These are phyloP conservation scores for Dallia pectoralis DNA, from an alignment of 2,797 vertebrate species.

Conservation along the genomic window DNA sequence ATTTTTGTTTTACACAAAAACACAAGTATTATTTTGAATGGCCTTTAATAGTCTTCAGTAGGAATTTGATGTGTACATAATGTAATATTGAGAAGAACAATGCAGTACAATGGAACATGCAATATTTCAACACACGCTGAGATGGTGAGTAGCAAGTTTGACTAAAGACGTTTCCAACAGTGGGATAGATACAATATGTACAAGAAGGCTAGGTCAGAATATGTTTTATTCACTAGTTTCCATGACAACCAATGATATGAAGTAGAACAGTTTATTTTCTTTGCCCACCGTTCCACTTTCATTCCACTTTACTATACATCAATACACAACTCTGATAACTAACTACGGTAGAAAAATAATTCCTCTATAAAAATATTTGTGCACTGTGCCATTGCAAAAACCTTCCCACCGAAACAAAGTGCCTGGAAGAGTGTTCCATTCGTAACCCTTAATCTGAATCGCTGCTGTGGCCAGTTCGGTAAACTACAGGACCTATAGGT, in stretches of 20 bases:
- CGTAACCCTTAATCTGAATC: slow-evolving; percentile 23
- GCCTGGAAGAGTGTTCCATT: slow-evolving; percentile 10
- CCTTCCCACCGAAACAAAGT: slow-evolving; percentile 26
- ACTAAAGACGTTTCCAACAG: not conserved
- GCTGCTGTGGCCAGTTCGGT: slow-evolving; percentile 14
- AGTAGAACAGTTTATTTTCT: not conserved
- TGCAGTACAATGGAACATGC: slow-evolving; percentile 1
- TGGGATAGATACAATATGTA: not conserved
- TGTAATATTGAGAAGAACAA: not conserved
- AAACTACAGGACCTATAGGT: slow-evolving; percentile 18
- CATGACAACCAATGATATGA: not conserved
- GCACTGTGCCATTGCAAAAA: slow-evolving; percentile 49
- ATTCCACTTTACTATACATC: slow-evolving; percentile 32
- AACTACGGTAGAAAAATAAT: slow-evolving; percentile 82
- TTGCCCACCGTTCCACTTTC: not conserved
- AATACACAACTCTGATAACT: slow-evolving; percentile 45
- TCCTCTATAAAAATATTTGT: slow-evolving; percentile 65
- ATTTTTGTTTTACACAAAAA: not conserved
- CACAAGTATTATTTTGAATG: not conserved
- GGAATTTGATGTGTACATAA: slow-evolving; percentile 5
- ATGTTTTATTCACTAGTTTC: not conserved
- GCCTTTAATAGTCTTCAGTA: not conserved
- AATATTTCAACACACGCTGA: not conserved
- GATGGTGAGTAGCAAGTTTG: not conserved
- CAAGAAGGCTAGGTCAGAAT: not conserved